Percentiles rank a stretch among this genome's conserved stretches.
These are phyloP conservation scores for Athene noctua DNA, from an alignment of 2,113 vertebrate species.

Conservation along the genomic window DNA sequence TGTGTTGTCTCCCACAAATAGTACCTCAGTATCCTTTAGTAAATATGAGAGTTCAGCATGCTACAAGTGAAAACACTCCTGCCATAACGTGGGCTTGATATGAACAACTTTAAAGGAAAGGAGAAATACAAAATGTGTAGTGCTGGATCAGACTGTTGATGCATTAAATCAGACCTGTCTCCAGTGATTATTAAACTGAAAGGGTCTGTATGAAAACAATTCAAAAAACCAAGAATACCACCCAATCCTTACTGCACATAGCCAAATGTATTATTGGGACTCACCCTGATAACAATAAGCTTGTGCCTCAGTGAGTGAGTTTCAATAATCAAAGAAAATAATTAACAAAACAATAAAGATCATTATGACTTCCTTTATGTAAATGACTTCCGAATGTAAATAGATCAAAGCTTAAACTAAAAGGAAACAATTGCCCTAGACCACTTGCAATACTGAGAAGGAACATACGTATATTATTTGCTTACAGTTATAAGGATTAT, in stretches of 20 bases:
- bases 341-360: conserved; percentile 59
- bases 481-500: neutral
- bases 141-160: neutral
- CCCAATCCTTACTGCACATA: neutral
- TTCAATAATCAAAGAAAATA: conserved; percentile 57
- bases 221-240: neutral
- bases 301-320: conserved; percentile 28
- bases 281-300: conserved; percentile 7
- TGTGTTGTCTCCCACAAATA: conserved; percentile 1
- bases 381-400: conserved; percentile 57
- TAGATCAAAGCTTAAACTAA: conserved; percentile 29
- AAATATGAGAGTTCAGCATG: conserved; percentile 11
- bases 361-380: conserved; percentile 41
- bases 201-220: neutral
- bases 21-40: neutral
- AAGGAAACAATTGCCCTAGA: conserved; percentile 35
- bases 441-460: neutral
- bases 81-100: neutral
- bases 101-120: neutral
- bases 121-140: neutral
- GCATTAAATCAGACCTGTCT: neutral
- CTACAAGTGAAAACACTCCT: neutral
- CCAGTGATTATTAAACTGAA: neutral
- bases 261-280: neutral
- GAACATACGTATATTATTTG: neutral